Conservation (phyloP, 2,113 vertebrate species). For the Varanus komodoensis region DNA sequence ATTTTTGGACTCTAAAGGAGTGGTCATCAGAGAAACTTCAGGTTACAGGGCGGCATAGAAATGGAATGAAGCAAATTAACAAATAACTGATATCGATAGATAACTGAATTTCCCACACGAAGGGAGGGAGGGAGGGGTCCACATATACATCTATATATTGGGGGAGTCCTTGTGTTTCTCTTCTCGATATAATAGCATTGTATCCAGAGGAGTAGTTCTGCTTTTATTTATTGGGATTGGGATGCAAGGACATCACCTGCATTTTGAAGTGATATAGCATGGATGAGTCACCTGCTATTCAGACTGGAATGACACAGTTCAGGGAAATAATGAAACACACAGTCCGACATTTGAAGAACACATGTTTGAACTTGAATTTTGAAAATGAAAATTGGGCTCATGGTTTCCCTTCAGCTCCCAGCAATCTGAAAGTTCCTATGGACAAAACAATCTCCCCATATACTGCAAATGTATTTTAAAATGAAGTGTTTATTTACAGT, state of each 20-base stretch:
- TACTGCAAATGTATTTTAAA: constrained; percentile 36
- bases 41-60: too few relatives aligned
- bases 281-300: background rate
- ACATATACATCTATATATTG: background rate
- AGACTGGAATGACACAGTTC: background rate
- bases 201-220: background rate
- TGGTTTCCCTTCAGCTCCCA: background rate
- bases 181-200: too few relatives aligned
- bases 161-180: background rate
- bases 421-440: background rate
- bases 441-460: constrained; percentile 6
- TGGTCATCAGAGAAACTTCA: background rate
- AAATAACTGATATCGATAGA: too few relatives aligned
- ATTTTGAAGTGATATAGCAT: background rate
- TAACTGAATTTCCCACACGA: too few relatives aligned
- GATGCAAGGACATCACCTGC: background rate
- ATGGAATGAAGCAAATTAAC: too few relatives aligned
- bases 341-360: constrained; percentile 17
- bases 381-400: background rate
- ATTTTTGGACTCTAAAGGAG: background rate
- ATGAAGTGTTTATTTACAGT: constrained; percentile 41
- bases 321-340: background rate
- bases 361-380: background rate
- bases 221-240: background rate
- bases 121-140: background rate